Evolutionary conservation across 2,888 invertebrate species (phyloP).

Genomic region (Linnaemya tessellans): DNA sequence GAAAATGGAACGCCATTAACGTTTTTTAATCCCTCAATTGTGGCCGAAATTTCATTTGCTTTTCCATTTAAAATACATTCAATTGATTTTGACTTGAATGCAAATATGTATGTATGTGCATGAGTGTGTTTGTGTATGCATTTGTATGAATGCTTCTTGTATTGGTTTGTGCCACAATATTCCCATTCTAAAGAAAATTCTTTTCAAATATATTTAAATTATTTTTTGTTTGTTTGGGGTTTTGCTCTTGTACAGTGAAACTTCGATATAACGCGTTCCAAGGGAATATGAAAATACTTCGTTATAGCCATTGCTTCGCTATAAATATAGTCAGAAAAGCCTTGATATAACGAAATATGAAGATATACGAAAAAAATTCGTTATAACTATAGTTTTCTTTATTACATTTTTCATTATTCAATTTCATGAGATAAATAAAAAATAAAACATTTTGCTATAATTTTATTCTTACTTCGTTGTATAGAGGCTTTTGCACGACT

Average conservation of each 20-base stretch:
- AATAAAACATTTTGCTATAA: too few species aligned
- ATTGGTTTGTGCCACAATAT: neutral
- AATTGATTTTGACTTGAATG: slow-evolving; percentile 50
- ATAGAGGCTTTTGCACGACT: too few species aligned
- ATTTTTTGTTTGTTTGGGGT: slow-evolving; percentile 22
- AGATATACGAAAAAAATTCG: too few species aligned
- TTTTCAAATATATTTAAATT: slow-evolving; percentile 50
- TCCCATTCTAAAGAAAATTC: slow-evolving; percentile 4
- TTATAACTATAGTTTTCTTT: too few species aligned
- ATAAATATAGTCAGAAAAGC: too few species aligned
- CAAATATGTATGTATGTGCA: neutral
- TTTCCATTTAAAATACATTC: slow-evolving; percentile 30
- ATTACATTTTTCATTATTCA: too few species aligned
- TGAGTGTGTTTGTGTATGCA: neutral
- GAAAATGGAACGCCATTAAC: slow-evolving; percentile 45
- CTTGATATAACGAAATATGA: too few species aligned
- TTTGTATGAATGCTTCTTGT: neutral
- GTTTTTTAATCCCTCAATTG: slow-evolving; percentile 53
- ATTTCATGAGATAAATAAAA: too few species aligned
- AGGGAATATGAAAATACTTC: too few species aligned
- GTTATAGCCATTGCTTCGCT: too few species aligned
- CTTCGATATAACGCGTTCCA: too few species aligned
- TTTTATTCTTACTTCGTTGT: too few species aligned
- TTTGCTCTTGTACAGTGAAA: slow-evolving; percentile 42
- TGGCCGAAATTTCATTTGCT: slow-evolving; percentile 48